Evolutionary conservation across 2,888 invertebrate species (phyloP), one percentile per base, ranked within the genome.

Genomic region (Cephonodes hylas): DNA sequence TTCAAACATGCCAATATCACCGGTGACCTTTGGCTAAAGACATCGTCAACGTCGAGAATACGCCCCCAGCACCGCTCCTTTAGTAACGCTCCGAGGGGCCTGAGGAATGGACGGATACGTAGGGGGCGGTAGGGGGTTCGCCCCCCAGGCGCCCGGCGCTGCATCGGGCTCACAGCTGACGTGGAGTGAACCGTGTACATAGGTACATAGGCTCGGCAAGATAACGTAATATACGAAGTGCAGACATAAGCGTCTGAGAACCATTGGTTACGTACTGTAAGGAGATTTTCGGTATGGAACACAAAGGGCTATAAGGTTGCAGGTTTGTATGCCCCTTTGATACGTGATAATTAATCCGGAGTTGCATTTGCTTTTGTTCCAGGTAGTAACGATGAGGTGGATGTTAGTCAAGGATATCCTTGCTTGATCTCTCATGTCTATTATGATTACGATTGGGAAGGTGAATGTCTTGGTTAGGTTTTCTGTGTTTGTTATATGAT

Each of bases 71-170:
- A 57, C 42, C 63, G 63, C 60, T 72, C 74, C 74, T 75, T 79
- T 76, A 79, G 79, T 77, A 74, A 72, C 76, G 80, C 76, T 80
- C 75, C 67, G 71, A 64, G 71, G 71, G 75, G 82, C 80, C 77
- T 75, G 77, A 84, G 83, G 76, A 80, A 80, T 78, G 76, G 75
- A 67, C 65, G 72, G 69, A 64, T n/a, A n/a, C n/a, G 58, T 60
- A 59, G 61, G 64, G 69, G 59, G 65, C 63, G 67, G 63, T 61
- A 62, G 59, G 31, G 58, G 56, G 59, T n/a, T 3, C 42, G 46
- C 63, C 67, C 67, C 62, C 64, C 63, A 38, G 60, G 73, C 69
- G 72, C n/a, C n/a, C n/a, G n/a, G n/a, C 68, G 67, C 71, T 75
- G 75, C 81, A 83, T 23, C 74, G 76, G 77, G 60, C 59, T 63